These are phyloP conservation scores for Himalopsyche japonica DNA, from an alignment of 2,888 invertebrate species.

Conservation along the genomic window DNA sequence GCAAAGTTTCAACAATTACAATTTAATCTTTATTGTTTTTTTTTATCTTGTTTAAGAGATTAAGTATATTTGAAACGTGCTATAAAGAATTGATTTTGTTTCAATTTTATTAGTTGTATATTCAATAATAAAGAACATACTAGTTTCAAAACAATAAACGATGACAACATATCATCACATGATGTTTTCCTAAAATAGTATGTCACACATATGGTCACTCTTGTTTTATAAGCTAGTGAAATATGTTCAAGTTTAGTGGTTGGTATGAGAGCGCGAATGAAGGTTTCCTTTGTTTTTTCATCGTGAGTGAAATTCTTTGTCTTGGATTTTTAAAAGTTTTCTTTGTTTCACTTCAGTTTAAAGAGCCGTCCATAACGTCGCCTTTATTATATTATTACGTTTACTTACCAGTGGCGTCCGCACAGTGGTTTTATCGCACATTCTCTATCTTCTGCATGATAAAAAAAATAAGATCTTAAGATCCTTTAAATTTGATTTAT, in stretches of 20 bases:
- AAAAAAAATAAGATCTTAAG: conserved; percentile 23
- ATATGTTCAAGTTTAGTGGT: background rate
- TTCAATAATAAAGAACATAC: too few species aligned
- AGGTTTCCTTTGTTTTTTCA: conserved; percentile 11
- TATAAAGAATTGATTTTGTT: too few species aligned
- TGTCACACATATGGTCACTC: background rate
- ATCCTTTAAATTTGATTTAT: conserved; percentile 29
- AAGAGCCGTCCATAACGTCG: conserved; percentile 32
- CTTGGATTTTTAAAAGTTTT: conserved; percentile 37
- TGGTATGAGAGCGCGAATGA: background rate
- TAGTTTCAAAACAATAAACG: too few species aligned
- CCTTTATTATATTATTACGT: conserved; percentile 37
- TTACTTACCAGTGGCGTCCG: conserved; percentile 19
- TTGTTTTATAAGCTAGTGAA: background rate
- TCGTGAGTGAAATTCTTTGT: conserved; percentile 37
- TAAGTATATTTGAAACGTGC: too few species aligned
- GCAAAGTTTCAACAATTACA: too few species aligned
- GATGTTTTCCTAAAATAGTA: too few species aligned
- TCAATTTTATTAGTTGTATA: too few species aligned
- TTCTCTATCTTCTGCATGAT: background rate
- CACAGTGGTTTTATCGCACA: conserved; percentile 19
- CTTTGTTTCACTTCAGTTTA: conserved; percentile 38
- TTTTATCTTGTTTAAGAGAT: too few species aligned
- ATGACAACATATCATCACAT: too few species aligned
- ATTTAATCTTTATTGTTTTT: too few species aligned